Evolutionary conservation across 2,113 vertebrate genomes (phyloP).

Genomic region (Seriola quinqueradiata): DNA sequence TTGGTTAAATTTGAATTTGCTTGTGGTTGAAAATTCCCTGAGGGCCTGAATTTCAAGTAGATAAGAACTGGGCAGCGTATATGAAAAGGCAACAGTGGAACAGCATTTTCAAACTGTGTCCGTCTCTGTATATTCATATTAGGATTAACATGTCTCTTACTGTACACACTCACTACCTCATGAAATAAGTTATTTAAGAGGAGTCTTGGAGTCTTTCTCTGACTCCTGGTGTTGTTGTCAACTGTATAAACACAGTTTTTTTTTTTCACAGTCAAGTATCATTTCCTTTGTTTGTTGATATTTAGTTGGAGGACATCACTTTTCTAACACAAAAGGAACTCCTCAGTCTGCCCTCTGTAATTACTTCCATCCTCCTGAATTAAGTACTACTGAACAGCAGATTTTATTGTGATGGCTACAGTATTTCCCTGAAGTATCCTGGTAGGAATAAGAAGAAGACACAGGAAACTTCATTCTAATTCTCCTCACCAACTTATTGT

Average conservation of each 20-base stretch:
- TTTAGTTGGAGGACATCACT: slow-evolving; percentile 20
- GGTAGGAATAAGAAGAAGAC: not conserved
- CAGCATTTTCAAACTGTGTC: not conserved
- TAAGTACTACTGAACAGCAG: not conserved
- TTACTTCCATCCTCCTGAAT: slow-evolving; percentile 16
- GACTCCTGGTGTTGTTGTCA: not conserved
- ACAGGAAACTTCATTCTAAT: not conserved
- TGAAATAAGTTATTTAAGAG: not conserved
- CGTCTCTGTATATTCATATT: not conserved
- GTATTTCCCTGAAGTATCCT: not conserved
- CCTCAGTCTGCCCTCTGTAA: slow-evolving; percentile 5
- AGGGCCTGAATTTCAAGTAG: too few relatives aligned
- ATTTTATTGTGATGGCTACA: not conserved
- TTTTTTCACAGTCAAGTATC: not conserved
- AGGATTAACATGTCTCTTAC: not conserved
- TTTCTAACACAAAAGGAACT: not conserved
- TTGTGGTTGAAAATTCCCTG: not conserved
- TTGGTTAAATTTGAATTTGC: not conserved
- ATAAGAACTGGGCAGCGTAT: not conserved
- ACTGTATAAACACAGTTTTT: not conserved
- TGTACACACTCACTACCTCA: not conserved
- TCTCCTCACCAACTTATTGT: not conserved
- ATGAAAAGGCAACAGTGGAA: slow-evolving; percentile 6
- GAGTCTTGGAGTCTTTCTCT: not conserved
- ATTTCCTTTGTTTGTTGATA: not conserved